Evolutionary conservation across 37 sponge, comb jelly and placozoan genomes (phyloP).

Genomic region (Dysidea cf. avara): DNA sequence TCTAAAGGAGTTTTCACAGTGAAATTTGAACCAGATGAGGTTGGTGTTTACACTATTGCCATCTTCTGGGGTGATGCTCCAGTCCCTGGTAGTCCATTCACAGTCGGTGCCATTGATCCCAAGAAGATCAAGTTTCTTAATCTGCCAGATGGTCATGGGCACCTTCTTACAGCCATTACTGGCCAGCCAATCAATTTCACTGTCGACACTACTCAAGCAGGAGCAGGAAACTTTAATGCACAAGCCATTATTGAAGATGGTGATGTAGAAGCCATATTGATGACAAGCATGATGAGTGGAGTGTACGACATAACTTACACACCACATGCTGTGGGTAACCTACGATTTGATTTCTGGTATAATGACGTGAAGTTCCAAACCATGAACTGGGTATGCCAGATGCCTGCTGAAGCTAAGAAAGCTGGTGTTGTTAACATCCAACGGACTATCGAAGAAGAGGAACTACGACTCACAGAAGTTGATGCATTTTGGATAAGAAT

Average conservation of each 20-base stretch:
- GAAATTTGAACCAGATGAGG: conserved; percentile 46
- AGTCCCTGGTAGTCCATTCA: conserved; percentile 79
- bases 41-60: conserved; percentile 54
- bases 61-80: conserved; percentile 36
- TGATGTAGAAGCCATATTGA: conserved; percentile 6
- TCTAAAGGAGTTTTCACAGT: conserved; percentile 41
- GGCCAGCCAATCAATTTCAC: conserved; percentile 38
- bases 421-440: too few relatives aligned
- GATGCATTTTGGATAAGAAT: conserved; percentile 84
- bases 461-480: conserved; percentile 1
- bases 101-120: conserved; percentile 65
- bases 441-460: too few relatives aligned
- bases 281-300: too few relatives aligned
- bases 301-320: conserved; percentile 13
- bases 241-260: conserved; percentile 18
- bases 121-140: conserved; percentile 44
- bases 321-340: conserved; percentile 42
- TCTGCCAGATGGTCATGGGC: conserved; percentile 15
- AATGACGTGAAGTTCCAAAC: too few relatives aligned
- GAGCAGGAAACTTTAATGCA: conserved; percentile 13
- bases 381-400: too few relatives aligned
- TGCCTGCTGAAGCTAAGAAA: too few relatives aligned
- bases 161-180: not conserved
- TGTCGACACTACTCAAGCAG: conserved; percentile 45
- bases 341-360: conserved; percentile 4